These are phyloP conservation scores for Trachurus trachurus DNA, from an alignment of 2,797 vertebrate species.

Conservation along the genomic window DNA sequence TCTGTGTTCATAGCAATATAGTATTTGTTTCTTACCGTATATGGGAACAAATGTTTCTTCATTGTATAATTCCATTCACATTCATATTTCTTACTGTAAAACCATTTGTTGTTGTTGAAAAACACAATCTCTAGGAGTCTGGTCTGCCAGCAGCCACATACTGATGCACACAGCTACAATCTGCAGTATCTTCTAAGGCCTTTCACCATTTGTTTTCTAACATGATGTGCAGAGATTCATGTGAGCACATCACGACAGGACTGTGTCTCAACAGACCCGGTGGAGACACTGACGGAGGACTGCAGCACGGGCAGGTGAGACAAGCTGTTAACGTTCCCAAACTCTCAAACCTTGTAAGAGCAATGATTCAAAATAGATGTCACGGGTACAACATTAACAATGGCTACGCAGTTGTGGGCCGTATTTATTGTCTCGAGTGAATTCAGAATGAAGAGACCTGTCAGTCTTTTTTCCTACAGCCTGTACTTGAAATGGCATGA, in stretches of 20 bases:
- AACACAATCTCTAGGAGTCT: neutral
- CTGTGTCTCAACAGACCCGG: neutral
- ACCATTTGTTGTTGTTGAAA: too few species aligned
- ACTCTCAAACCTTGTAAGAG: neutral
- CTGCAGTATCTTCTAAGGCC: neutral
- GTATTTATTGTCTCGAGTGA: neutral
- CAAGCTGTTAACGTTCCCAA: neutral
- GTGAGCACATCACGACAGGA: neutral
- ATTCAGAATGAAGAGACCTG: neutral
- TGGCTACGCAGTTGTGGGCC: neutral
- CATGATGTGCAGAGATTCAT: neutral
- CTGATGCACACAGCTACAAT: neutral
- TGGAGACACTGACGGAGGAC: conserved; percentile 23
- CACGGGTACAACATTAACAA: neutral
- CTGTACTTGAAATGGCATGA: neutral
- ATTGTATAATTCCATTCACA: neutral
- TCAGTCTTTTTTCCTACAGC: neutral
- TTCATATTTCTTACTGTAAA: too few species aligned
- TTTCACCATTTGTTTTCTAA: neutral
- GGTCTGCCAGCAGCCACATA: neutral
- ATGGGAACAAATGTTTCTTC: neutral
- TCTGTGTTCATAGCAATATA: too few species aligned
- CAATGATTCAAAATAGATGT: neutral
- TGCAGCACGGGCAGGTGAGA: neutral
- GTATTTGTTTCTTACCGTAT: neutral